Evolutionary conservation across 2,113 vertebrate genomes (phyloP), one percentile per base, ranked within the genome.

Genomic region (Gambusia holbrooki): DNA sequence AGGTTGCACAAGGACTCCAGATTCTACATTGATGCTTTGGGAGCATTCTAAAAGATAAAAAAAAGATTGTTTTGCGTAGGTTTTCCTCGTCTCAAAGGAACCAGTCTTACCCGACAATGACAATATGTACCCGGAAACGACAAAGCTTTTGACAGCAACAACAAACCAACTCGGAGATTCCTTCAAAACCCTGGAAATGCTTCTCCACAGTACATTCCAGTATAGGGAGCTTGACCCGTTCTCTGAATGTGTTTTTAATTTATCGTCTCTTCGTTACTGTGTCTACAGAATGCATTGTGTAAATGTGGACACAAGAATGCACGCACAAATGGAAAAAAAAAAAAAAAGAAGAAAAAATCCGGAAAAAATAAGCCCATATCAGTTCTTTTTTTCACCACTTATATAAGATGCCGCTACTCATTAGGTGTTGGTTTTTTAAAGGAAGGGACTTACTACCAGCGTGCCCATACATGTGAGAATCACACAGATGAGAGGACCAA

Each of bases 141-240:
- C 77, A 3, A 78, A 63, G 54, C 72, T 40, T 81, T 86, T 84
- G 74, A 85, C 73, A 25, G 69, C 79, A 84, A 88, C 81, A 79
- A 88, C 84, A 76, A n/a, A 90, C 86, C 75, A 81, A 89, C 79
- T 80, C 32, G 77, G 80, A 51, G 69, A 75, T 70, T 81, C 71
- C 78, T 84, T 80, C 48, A 81, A 81, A 83, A 77, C 79, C 74
- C 81, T 81, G 74, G 81, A 48, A 91, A 86, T 84, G 95, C 91
- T 94, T 95, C 94, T 95, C 94, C 95, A 81, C 84, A 76, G 82
- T 92, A 94, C 94, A 92, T 96, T 96, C 96, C 97, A 96, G 80
- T 94, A 87, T 75, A 83, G 81, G 94, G 95, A 95, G 89, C 85
- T 89, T 80, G 79, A 93, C 90, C 93, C 94, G 87, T 87, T 94